Percentiles rank a stretch among this genome's conserved stretches.
These are phyloP conservation scores for Moxostoma hubbsi DNA, from an alignment of 2,797 vertebrate genomes.

Conservation along the genomic window DNA sequence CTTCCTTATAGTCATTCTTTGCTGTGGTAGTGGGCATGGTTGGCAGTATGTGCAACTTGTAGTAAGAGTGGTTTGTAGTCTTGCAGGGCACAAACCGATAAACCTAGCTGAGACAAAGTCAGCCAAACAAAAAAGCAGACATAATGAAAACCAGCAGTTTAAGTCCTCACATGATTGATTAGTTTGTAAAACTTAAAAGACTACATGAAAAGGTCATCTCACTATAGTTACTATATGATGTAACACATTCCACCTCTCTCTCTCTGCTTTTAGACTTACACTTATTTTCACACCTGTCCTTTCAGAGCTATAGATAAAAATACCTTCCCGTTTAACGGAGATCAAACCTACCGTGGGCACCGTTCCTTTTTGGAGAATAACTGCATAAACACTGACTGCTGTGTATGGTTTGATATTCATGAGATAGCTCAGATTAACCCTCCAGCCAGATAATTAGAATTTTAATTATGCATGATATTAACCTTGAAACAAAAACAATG, in stretches of 20 bases:
- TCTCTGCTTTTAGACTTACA: not conserved
- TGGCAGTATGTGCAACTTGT: too few relatives aligned
- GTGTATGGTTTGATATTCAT: slow-evolving; percentile 47
- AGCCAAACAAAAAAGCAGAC: not conserved
- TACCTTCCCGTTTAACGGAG: slow-evolving; percentile 39
- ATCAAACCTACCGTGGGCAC: not conserved
- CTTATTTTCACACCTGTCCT: slow-evolving; percentile 31
- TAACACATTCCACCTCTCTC: slow-evolving; percentile 4
- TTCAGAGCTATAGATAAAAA: slow-evolving; percentile 21
- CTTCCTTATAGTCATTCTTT: too few relatives aligned
- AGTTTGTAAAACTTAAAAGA: slow-evolving; percentile 30
- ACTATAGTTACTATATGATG: not conserved
- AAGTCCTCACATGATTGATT: not conserved
- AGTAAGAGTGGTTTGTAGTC: too few relatives aligned
- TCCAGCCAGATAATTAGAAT: slow-evolving; percentile 51
- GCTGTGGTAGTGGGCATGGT: too few relatives aligned
- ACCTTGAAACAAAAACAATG: slow-evolving; percentile 52
- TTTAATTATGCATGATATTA: slow-evolving; percentile 55
- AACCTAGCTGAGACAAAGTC: not conserved
- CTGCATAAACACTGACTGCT: slow-evolving; percentile 12
- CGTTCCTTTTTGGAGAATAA: not conserved
- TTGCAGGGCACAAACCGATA: too few relatives aligned
- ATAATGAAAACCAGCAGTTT: not conserved
- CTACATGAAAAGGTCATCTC: slow-evolving; percentile 17
- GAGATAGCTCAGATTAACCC: slow-evolving; percentile 44